Conservation (phyloP, 2,888 invertebrate species). For the Xylota segnis region DNA sequence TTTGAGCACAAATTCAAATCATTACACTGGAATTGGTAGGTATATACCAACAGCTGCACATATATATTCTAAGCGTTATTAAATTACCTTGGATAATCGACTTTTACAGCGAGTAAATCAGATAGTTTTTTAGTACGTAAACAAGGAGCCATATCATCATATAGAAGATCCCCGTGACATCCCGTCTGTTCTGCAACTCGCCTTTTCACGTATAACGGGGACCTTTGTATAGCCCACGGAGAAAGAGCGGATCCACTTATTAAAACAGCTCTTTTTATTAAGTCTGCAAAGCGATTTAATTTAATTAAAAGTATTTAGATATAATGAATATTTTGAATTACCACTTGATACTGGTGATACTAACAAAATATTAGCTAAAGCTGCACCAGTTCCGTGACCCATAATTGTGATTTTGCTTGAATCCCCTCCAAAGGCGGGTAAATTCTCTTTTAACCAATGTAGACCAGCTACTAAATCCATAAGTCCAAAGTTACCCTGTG, state of each 20-base stretch:
- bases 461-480: slow-evolving; percentile 97
- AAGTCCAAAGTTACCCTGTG: slow-evolving; percentile 95
- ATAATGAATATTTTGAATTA: slow-evolving; percentile 82
- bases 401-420: slow-evolving; percentile 96
- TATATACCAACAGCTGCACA: too few species aligned
- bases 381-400: slow-evolving; percentile 98
- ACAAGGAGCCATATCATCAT: slow-evolving; percentile 94
- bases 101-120: slow-evolving; percentile 89
- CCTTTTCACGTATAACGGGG: slow-evolving; percentile 92
- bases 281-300: slow-evolving; percentile 87
- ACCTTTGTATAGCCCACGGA: slow-evolving; percentile 95
- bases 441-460: slow-evolving; percentile 98
- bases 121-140: slow-evolving; percentile 91
- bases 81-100: slow-evolving; percentile 89
- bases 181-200: slow-evolving; percentile 93
- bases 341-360: slow-evolving; percentile 98
- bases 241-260: slow-evolving; percentile 96
- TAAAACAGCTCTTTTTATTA: slow-evolving; percentile 94
- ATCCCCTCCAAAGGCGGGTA: slow-evolving; percentile 98
- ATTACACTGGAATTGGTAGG: too few species aligned
- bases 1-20: too few species aligned
- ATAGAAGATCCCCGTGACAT: slow-evolving; percentile 92
- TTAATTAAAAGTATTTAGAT: neutral
- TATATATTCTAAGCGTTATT: too few species aligned
- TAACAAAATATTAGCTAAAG: slow-evolving; percentile 97